These are phyloP conservation scores for Labeo rohita DNA, from an alignment of 2,113 vertebrate species.

Conservation along the genomic window DNA sequence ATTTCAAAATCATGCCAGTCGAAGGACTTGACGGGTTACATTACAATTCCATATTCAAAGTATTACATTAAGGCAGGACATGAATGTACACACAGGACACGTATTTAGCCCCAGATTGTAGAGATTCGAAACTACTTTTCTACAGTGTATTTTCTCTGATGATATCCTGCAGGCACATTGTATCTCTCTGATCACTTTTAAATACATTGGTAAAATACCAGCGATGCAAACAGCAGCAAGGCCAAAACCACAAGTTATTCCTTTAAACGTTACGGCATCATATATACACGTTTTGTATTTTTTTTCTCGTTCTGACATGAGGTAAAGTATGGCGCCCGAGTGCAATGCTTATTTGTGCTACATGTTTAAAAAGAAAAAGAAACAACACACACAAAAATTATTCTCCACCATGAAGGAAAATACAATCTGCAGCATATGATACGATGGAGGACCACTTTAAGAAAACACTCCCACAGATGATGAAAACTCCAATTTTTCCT, in stretches of 20 bases:
- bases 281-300: constrained; percentile 48
- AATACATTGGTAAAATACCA: constrained; percentile 71
- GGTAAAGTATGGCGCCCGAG: constrained; percentile 93
- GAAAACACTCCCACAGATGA: constrained; percentile 42
- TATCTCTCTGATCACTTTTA: constrained; percentile 66
- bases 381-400: constrained; percentile 62
- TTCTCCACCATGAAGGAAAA: constrained; percentile 63
- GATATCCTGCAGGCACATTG: constrained; percentile 65
- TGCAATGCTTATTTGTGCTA: constrained; percentile 94
- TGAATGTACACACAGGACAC: constrained; percentile 55
- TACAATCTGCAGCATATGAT: constrained; percentile 77
- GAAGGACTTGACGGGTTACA: constrained; percentile 44
- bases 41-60: constrained; percentile 55
- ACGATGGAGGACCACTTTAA: constrained; percentile 70
- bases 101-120: constrained; percentile 60
- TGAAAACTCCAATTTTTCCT: constrained; percentile 6
- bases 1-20: constrained; percentile 57
- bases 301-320: constrained; percentile 87
- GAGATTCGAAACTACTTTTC: constrained; percentile 57
- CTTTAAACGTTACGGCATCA: constrained; percentile 73
- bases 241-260: constrained; percentile 79
- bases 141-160: constrained; percentile 69
- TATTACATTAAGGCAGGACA: constrained; percentile 65
- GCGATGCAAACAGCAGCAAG: constrained; percentile 88
- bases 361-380: constrained; percentile 80